A percentile compares a stretch with the other conserved stretches of the same genome.
Conservation (phyloP, 2,888 invertebrate genomes). For the Cephus nigrinus region DNA sequence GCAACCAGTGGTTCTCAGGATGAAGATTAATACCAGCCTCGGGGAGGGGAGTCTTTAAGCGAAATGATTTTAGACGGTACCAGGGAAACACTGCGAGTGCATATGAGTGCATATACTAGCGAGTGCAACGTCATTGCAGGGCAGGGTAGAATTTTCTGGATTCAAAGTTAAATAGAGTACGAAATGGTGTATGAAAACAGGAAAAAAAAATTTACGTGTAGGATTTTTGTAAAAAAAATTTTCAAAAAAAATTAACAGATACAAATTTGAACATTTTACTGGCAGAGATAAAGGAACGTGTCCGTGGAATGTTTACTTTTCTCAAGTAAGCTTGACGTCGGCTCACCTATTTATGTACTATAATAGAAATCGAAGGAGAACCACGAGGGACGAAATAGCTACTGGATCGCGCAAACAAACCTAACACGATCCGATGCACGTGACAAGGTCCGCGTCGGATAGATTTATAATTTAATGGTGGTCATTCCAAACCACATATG, state of each 20-base stretch:
- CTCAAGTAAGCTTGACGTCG: not conserved
- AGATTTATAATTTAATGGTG: constrained; percentile 46
- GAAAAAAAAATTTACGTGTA: not conserved
- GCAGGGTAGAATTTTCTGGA: not conserved
- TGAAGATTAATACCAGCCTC: not conserved
- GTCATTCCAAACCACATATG: constrained; percentile 30
- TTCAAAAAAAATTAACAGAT: no score
- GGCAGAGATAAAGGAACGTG: constrained; percentile 13
- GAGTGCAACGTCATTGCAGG: constrained; percentile 38
- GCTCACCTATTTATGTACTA: not conserved
- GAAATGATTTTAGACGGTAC: not conserved
- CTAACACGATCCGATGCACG: constrained; percentile 26
- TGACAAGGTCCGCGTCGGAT: constrained; percentile 41
- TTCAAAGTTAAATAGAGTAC: not conserved
- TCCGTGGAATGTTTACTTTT: not conserved
- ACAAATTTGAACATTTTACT: not conserved
- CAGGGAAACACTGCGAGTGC: constrained; percentile 29
- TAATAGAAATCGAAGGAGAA: not conserved
- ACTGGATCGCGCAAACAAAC: constrained; percentile 5
- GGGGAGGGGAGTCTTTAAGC: not conserved
- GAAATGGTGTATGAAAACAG: constrained; percentile 40
- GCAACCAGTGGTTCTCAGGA: constrained; percentile 3
- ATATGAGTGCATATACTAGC: constrained; percentile 15
- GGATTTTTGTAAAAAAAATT: not conserved
- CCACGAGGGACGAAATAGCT: not conserved